Conservation (phyloP, 2,888 invertebrate genomes). For the Drosophila formosana region DNA sequence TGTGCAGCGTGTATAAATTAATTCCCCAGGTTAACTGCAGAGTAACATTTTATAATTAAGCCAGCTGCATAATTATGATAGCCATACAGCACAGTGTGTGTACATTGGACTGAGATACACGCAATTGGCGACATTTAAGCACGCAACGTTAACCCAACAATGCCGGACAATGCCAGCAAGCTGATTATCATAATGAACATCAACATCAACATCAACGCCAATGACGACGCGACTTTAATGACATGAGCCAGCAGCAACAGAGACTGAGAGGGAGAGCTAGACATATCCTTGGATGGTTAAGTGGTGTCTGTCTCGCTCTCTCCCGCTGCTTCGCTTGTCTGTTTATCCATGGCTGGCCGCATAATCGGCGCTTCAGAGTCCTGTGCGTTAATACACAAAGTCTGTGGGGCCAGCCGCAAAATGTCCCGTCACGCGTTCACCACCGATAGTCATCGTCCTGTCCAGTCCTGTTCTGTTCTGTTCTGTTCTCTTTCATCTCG, state of each 20-base stretch:
- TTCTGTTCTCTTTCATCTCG: constrained; percentile 32
- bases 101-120: constrained; percentile 56
- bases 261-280: neutral
- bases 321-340: constrained; percentile 1
- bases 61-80: constrained; percentile 80
- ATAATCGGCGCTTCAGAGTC: constrained; percentile 57
- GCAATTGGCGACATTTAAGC: constrained; percentile 78
- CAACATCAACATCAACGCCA: constrained; percentile 57
- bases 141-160: constrained; percentile 72
- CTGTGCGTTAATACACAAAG: constrained; percentile 63
- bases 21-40: constrained; percentile 77
- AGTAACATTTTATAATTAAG: constrained; percentile 80
- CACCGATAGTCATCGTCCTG: constrained; percentile 43
- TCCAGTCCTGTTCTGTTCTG: constrained; percentile 24
- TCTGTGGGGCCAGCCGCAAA: constrained; percentile 12
- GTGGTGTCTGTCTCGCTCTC: neutral
- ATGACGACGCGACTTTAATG: constrained; percentile 62
- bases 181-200: constrained; percentile 78
- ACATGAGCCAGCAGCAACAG: constrained; percentile 16
- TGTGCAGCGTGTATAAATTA: constrained; percentile 67
- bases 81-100: constrained; percentile 30
- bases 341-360: constrained; percentile 44
- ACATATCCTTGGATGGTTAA: neutral
- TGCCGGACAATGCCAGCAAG: constrained; percentile 38
- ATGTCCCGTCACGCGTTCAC: constrained; percentile 56